Conservation (phyloP, 2,113 vertebrate species). For the Psittacus erithacus region DNA sequence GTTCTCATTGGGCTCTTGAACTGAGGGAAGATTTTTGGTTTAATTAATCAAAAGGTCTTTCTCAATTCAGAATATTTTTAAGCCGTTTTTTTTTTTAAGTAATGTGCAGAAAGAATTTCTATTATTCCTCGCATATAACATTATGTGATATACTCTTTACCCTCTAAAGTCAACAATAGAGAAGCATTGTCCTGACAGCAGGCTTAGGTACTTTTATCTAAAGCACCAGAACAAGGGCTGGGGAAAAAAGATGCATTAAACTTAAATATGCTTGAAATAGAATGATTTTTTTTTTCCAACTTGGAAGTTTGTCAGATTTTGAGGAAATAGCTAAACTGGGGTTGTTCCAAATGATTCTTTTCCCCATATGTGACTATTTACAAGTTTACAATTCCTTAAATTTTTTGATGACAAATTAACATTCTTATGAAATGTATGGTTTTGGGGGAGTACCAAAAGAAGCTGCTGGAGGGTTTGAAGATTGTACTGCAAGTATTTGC, state of each 20-base stretch:
- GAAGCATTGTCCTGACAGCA: not conserved
- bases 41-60: constrained; percentile 39
- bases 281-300: not conserved
- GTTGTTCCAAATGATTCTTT: not conserved
- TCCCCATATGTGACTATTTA: not conserved
- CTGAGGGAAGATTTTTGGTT: constrained; percentile 4
- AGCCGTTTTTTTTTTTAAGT: not conserved
- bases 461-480: not conserved
- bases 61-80: not conserved
- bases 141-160: not conserved
- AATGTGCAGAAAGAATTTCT: not conserved
- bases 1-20: constrained; percentile 44
- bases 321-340: not conserved
- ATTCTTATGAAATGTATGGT: not conserved
- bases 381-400: not conserved
- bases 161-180: not conserved
- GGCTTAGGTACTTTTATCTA: not conserved
- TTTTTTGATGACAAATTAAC: not conserved
- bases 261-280: not conserved
- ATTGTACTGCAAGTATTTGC: not conserved
- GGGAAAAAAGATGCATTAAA: not conserved
- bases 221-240: not conserved
- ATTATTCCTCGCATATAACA: not conserved
- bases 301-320: not conserved
- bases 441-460: not conserved